Percentiles rank a stretch among this genome's conserved stretches.
Conservation (phyloP, 37 sponge, comb jelly and placozoan species). For the Aphrocallistes beatrix region DNA sequence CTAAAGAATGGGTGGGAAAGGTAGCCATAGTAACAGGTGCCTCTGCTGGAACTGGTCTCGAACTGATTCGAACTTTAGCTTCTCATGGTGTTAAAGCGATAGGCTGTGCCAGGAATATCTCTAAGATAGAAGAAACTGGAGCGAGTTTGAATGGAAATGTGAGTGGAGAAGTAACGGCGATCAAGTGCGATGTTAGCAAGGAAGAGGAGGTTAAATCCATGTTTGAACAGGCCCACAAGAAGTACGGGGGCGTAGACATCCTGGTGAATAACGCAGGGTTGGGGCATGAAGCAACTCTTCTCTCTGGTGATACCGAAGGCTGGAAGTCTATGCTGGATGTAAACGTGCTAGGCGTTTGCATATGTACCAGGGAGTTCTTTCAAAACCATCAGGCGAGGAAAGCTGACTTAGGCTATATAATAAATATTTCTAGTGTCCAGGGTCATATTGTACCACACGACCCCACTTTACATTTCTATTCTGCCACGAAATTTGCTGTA, state of each 20-base stretch:
- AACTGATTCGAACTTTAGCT: neutral
- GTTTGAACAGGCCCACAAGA: constrained; percentile 26
- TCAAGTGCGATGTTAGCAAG: constrained; percentile 59
- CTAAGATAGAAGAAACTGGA: neutral
- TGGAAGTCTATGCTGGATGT: constrained; percentile 66
- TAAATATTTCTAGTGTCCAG: constrained; percentile 24
- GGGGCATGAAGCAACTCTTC: constrained; percentile 35
- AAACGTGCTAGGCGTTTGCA: constrained; percentile 53
- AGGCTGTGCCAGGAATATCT: neutral
- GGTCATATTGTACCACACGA: neutral
- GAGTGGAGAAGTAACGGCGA: constrained; percentile 37
- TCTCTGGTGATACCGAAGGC: constrained; percentile 38
- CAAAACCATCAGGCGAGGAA: constrained; percentile 35
- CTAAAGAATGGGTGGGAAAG: neutral
- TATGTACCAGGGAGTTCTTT: constrained; percentile 51
- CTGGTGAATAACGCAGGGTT: constrained; percentile 75
- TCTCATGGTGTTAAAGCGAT: neutral
- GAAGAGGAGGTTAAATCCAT: constrained; percentile 52
- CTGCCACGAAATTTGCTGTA: constrained; percentile 62
- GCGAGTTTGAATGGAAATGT: neutral
- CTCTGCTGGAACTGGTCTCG: neutral
- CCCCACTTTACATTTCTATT: constrained; percentile 34
- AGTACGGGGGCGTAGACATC: constrained; percentile 55
- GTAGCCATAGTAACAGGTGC: constrained; percentile 12
- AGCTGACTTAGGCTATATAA: constrained; percentile 53